These are phyloP conservation scores for Sebastiscus albofasciatus DNA, from an alignment of 2,797 vertebrate species.

Conservation along the genomic window DNA sequence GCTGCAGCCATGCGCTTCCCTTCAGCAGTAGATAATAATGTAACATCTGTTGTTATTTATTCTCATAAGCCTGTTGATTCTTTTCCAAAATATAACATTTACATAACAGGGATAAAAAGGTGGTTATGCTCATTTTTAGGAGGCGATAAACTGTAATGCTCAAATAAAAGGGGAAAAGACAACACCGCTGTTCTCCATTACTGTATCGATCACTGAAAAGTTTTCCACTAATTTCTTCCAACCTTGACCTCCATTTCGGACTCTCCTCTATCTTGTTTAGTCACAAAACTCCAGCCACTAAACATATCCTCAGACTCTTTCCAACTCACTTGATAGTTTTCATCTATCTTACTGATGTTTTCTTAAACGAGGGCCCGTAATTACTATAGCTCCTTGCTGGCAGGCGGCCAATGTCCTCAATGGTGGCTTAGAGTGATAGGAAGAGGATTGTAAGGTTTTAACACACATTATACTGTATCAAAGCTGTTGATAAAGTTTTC, in stretches of 20 bases:
- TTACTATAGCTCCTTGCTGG: slow-evolving; percentile 4
- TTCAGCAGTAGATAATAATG: neutral
- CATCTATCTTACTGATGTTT: slow-evolving; percentile 33
- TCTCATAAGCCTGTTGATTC: neutral
- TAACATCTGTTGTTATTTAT: neutral
- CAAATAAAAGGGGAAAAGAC: neutral
- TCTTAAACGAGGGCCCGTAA: slow-evolving; percentile 30
- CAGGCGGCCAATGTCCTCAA: slow-evolving; percentile 5
- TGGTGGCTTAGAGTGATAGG: neutral
- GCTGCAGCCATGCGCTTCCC: too few species aligned
- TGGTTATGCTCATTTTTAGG: neutral
- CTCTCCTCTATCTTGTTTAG: slow-evolving; percentile 12
- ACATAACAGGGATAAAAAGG: neutral
- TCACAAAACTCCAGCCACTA: neutral
- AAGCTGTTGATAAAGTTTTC: neutral
- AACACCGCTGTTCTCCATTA: neutral
- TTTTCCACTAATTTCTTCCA: slow-evolving; percentile 14
- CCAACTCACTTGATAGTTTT: slow-evolving; percentile 5
- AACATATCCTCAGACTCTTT: neutral
- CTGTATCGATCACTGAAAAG: slow-evolving; percentile 8
- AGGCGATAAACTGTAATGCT: neutral
- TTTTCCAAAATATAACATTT: neutral
- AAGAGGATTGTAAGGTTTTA: neutral
- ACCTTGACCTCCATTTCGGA: slow-evolving; percentile 33
- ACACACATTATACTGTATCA: neutral